Evolutionary conservation across 2,113 vertebrate genomes (phyloP).

Genomic region (Corvus hawaiiensis): DNA sequence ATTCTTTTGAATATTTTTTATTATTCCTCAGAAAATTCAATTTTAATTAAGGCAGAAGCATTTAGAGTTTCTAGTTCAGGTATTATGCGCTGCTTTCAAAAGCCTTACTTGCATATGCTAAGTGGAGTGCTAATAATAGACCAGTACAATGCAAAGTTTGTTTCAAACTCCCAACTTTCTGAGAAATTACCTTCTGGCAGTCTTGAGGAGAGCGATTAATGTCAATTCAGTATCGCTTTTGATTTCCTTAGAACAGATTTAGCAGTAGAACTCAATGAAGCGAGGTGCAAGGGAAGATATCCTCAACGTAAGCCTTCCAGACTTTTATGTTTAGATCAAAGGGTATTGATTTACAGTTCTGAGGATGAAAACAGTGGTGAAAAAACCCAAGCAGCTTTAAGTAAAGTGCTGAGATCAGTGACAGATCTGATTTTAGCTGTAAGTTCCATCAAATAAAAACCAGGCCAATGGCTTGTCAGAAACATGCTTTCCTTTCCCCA

Average conservation of each 20-base stretch:
- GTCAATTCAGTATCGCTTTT: not conserved
- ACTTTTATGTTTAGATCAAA: conserved; percentile 44
- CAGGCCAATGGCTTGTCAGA: not conserved
- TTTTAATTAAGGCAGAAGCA: not conserved
- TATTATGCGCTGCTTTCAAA: not conserved
- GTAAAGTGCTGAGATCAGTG: not conserved
- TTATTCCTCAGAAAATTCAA: not conserved
- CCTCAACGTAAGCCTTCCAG: not conserved
- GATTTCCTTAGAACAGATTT: not conserved
- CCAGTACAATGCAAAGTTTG: not conserved
- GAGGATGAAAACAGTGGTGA: not conserved
- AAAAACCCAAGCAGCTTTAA: not conserved
- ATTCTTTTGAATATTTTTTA: not conserved
- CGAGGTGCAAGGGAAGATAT: not conserved
- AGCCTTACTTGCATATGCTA: not conserved
- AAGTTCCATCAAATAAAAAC: not conserved
- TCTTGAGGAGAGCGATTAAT: not conserved
- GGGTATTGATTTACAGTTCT: conserved; percentile 14
- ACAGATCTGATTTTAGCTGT: not conserved
- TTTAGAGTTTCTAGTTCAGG: not conserved
- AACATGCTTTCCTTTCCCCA: not conserved
- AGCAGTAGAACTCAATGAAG: not conserved
- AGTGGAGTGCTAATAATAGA: not conserved
- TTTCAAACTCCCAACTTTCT: not conserved
- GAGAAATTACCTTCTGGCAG: not conserved